These are phyloP conservation scores for Neodiprion lecontei DNA, from an alignment of 1,140 invertebrate genomes.

Conservation along the genomic window DNA sequence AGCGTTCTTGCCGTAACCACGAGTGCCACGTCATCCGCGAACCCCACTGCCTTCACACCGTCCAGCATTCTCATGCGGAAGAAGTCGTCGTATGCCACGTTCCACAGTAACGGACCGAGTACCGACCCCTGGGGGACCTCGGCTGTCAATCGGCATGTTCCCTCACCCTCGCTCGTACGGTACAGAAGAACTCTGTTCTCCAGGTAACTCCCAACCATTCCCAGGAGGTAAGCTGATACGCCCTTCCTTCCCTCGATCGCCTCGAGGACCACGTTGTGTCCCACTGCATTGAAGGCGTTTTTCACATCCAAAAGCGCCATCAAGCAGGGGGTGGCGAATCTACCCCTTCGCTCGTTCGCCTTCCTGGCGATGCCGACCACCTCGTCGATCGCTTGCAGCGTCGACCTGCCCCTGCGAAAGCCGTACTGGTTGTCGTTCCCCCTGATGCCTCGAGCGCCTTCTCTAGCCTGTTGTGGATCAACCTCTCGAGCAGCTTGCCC, in stretches of 20 bases:
- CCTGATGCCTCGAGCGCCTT: too few relatives aligned
- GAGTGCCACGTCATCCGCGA: constrained; percentile 40
- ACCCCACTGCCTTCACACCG: constrained; percentile 27
- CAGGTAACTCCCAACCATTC: constrained; percentile 29
- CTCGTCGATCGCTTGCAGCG: background rate
- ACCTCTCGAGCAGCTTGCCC: background rate
- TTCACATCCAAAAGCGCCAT: too few relatives aligned
- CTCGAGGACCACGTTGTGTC: constrained; percentile 21
- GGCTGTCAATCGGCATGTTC: constrained; percentile 8
- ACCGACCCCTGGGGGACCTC: constrained; percentile 49
- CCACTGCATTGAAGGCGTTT: too few relatives aligned
- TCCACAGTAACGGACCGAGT: constrained; percentile 43
- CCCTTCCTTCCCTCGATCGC: constrained; percentile 17
- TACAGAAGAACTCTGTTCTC: constrained; percentile 16
- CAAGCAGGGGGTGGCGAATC: background rate
- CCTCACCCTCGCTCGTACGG: constrained; percentile 13
- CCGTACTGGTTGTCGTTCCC: too few relatives aligned
- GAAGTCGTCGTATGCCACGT: background rate
- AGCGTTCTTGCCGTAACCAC: constrained; percentile 23
- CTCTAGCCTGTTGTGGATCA: background rate
- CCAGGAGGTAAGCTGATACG: constrained; percentile 14
- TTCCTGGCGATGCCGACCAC: background rate
- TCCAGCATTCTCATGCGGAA: constrained; percentile 28
- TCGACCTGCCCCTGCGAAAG: too few relatives aligned
- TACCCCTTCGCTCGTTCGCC: background rate